These are phyloP conservation scores for Cyprinodon variegatus DNA, from an alignment of 2,113 vertebrate genomes.

Conservation along the genomic window DNA sequence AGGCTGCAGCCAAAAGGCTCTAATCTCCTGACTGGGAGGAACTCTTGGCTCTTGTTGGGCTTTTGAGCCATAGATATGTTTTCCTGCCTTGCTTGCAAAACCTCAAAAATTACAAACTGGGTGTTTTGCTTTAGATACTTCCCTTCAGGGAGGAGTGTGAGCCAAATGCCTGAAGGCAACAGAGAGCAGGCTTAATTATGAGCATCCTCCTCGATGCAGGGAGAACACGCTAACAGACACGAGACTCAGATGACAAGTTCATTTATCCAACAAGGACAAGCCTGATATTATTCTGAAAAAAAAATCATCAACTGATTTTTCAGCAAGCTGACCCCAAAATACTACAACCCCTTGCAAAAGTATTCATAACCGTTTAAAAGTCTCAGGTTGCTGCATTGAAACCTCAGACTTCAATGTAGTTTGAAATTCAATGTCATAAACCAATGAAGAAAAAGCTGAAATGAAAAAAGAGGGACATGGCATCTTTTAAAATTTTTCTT, in stretches of 20 bases:
- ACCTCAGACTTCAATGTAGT: background rate
- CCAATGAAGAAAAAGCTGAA: no score
- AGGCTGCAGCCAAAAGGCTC: background rate
- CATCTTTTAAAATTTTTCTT: no score
- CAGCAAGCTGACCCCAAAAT: constrained; percentile 7
- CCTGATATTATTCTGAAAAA: background rate
- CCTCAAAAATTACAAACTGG: constrained; percentile 13
- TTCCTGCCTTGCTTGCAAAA: constrained; percentile 8
- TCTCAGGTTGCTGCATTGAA: background rate
- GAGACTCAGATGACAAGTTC: constrained; percentile 30
- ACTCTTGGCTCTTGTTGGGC: background rate
- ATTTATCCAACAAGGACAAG: constrained; percentile 1
- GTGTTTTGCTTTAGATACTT: constrained; percentile 22
- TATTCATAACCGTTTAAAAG: background rate
- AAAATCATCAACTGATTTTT: constrained; percentile 15
- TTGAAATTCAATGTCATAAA: background rate
- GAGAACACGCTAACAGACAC: constrained; percentile 50
- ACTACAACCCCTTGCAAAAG: background rate
- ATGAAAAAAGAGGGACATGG: no score
- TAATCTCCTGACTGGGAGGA: background rate
- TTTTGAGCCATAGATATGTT: background rate
- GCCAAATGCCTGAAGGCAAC: constrained; percentile 35
- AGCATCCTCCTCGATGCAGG: constrained; percentile 35
- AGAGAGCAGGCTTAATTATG: constrained; percentile 49
- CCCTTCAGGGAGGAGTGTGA: constrained; percentile 27